A percentile compares a stretch with the other conserved stretches of the same genome.
Evolutionary conservation across 2,888 invertebrate species (phyloP).

Genomic region (Atrina japonica): DNA sequence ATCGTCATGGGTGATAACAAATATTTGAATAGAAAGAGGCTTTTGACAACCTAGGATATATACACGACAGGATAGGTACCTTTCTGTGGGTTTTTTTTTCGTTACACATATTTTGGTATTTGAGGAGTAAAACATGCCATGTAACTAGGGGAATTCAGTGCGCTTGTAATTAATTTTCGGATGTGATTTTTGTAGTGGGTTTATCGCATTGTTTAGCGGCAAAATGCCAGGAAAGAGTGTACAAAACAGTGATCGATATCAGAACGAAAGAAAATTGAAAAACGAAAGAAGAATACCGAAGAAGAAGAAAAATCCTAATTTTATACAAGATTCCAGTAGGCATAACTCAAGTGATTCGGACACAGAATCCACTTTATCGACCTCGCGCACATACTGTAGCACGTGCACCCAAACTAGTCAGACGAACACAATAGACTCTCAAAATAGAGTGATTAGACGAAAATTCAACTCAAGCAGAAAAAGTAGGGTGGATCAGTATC

Average conservation of each 20-base stretch:
- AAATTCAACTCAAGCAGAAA: background rate
- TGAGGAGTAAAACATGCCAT: no score
- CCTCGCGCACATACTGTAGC: slow-evolving; percentile 18
- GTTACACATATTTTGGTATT: background rate
- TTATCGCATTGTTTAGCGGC: background rate
- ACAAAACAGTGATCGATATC: background rate
- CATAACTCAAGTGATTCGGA: slow-evolving; percentile 9
- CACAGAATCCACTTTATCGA: slow-evolving; percentile 4
- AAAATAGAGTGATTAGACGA: slow-evolving; percentile 4
- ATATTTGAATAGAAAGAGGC: slow-evolving; percentile 4
- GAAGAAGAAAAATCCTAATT: slow-evolving; percentile 15
- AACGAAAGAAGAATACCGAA: background rate
- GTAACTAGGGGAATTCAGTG: no score
- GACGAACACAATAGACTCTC: slow-evolving; percentile 23
- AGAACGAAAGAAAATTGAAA: background rate
- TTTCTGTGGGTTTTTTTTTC: slow-evolving; percentile 2
- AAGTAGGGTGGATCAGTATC: no score
- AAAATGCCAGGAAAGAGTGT: background rate
- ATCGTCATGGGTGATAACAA: slow-evolving; percentile 33
- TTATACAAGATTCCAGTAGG: background rate
- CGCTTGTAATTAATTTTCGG: no score
- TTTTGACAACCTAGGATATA: background rate
- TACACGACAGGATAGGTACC: background rate
- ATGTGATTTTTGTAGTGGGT: background rate
- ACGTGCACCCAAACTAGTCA: slow-evolving; percentile 26